Evolutionary conservation across 2,797 vertebrate genomes (phyloP), one percentile per base, ranked within the genome.

Genomic region (Gymnocypris eckloni): DNA sequence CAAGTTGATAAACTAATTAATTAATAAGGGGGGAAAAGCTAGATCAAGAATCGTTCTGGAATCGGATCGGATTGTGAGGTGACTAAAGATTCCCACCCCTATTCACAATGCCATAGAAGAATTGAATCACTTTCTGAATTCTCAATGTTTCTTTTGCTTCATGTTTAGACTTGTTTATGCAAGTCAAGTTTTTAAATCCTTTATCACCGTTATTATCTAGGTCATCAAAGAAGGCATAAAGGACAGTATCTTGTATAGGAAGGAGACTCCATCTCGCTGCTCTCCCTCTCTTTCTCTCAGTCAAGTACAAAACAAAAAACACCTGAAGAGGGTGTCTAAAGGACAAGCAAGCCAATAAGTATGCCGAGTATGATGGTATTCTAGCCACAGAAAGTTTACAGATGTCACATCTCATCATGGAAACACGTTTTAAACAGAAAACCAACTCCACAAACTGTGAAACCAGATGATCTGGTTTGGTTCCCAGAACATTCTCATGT

Each of bases 191-290:
- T 66, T 79, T 45, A 39, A 28, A 83, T 75, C 3, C 2, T 85
- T 43, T 84, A 2, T 41, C 69, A 50, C 41, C 88, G 2, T 75
- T 28, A 61, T 25, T 56, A 81, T 92, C 4, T 87, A 99, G 98
- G 95, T 97, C 88, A 98, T 99, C 83, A 98, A 97, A 92, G 94
- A 98, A 13, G 97, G 97, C 33, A 96, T 99, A 81, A 90, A 96
- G 79, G 98, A 99, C 2, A 96, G 97, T 92, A 97, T 99, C 9
- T 91, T 96, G 66, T 95, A 96, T 85, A 92, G 96, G 89, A 97
- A 95, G 88, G 96, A 98, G 90, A 96, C 95, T 45, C 97, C 97
- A 0, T 95, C 96, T 0, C 92, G 95, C 83, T 94, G 91, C 87
- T 95, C 96, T 0, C 92, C 93, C 73, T 95, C 96, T 0, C 97